Evolutionary conservation across 2,888 invertebrate species (phyloP), one percentile per base, ranked within the genome.

Genomic region (Dascillus cervinus): DNA sequence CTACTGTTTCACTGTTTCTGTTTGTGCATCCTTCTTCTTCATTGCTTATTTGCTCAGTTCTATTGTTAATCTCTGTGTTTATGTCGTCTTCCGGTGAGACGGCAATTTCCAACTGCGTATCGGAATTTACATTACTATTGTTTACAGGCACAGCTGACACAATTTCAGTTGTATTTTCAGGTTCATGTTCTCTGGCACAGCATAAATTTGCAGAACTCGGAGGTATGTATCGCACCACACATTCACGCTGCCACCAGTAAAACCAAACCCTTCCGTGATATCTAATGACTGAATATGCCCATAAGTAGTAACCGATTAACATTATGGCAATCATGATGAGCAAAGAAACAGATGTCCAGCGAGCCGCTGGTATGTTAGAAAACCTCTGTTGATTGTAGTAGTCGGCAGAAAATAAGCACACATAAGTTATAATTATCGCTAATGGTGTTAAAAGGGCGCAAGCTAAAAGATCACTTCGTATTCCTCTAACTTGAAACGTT

Each of bases 371-470:
- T 29, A 67, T 58, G 40, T 62, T 62, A 11, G 64, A 51, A 38
- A 69, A 69, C 48, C 61, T 64, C 34, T 60, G 62, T 38, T 62
- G 62, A 29, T 65, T 65, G 39, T 69, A 71, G 51, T 68, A 70
- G 46, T 71, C 69, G 0, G 68, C 66, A 1, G 69, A 67, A 19
- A 69, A 62, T 13, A 71, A 52, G 41, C 70, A 71, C 13, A 71
- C 52, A 44, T 71, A 72, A 0, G 70, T 68, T 34, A 69, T 66
- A 8, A 66, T 50, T 4, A 71, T 59, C 3, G 75, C 72, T 32
- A 77, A 52, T 0, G 77, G 76, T 1, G 75, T 74, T 28, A 78
- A 62, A 17, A 76, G 46, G 9, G 69, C 47, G 47, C 74, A 73
- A 20, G 74, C 72, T 4, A 72, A 47, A 5, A 74, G 41, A 53